phyloP scores from a whole-genome alignment of 2,113 vertebrate species.

The Mionectes macconnelli region DNA sequence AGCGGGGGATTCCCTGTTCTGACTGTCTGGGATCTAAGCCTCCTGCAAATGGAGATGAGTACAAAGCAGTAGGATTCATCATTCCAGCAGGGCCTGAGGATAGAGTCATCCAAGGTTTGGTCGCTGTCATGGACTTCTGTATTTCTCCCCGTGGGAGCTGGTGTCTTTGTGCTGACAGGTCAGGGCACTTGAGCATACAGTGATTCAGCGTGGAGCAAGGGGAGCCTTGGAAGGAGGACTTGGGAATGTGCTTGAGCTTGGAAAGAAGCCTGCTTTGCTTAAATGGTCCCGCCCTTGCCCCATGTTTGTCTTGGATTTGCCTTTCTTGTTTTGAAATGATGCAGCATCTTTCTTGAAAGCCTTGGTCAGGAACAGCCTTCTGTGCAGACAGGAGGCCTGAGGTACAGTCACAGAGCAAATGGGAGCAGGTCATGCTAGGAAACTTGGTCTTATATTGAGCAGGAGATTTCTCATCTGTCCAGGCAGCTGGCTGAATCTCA shows the following conservation, averaged over 20 bases:
- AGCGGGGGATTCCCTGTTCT: background rate
- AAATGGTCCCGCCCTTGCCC: background rate
- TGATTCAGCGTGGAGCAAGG: background rate
- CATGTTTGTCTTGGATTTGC: background rate
- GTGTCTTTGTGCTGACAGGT: conserved; percentile 18
- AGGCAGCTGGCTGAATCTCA: background rate
- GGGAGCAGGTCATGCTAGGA: background rate
- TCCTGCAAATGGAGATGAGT: background rate
- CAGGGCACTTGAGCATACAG: background rate
- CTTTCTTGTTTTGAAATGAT: conserved; percentile 7
- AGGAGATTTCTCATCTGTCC: background rate
- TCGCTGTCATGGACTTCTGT: background rate
- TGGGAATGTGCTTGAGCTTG: background rate
- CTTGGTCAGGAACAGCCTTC: background rate
- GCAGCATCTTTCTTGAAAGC: conserved; percentile 16
- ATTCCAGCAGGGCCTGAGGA: conserved; percentile 5
- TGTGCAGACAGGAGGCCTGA: background rate
- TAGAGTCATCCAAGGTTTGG: background rate
- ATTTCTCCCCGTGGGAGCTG: conserved; percentile 50
- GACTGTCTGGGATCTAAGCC: background rate
- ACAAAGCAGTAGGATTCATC: background rate
- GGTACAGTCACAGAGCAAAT: conserved; percentile 20
- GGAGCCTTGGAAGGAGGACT: background rate
- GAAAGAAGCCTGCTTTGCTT: conserved; percentile 2
- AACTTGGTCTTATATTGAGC: background rate